Evolutionary conservation across 2,888 invertebrate species (phyloP), one percentile per base, ranked within the genome.

Genomic region (Merodon equestris): DNA sequence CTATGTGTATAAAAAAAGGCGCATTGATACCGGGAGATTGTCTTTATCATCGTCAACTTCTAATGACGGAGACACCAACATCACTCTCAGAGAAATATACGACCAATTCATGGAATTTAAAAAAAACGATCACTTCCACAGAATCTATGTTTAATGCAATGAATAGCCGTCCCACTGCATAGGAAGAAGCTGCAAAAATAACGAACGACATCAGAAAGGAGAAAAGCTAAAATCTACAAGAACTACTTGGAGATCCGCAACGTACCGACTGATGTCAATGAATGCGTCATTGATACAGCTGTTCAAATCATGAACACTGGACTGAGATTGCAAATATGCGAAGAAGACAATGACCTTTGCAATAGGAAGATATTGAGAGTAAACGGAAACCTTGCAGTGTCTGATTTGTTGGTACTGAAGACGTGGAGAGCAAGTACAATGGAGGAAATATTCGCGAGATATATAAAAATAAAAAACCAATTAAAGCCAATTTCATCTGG

Each of bases 81-180:
- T n/a, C n/a, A n/a, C n/a, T n/a, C n/a, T 45, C 45, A 14, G 15
- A 14, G 15, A 45, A 45, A 14, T 45, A 13, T 45, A 45, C 45
- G 45, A 45, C 1, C 45, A 45, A 45, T 14, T 45, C 45, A 45
- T 45, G 13, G 45, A 45, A 14, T 9, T 14, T 2, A 10, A n/a
- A 2, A 40, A 40, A 40, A 40, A 27, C 40, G n/a, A 10, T 40
- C 40, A n/a, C 40, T 5, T 40, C 40, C 40, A 40, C 14, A 13
- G 14, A 14, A 5, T 14, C 4, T 5, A 45, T 9, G 45, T 15
- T 45, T 9, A 45, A 45, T 14, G 45, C 15, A 45, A 45, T 45
- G 45, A 45, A 45, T 15, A 45, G 45, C 15, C 45, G 45, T 14
- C 45, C 14, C 15, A 17, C 15, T 14, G 45, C 45, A 45, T 15